Evolutionary conservation across 2,797 vertebrate genomes (phyloP), one percentile per base, ranked within the genome.

Genomic region (Silurus lanzhouensis): DNA sequence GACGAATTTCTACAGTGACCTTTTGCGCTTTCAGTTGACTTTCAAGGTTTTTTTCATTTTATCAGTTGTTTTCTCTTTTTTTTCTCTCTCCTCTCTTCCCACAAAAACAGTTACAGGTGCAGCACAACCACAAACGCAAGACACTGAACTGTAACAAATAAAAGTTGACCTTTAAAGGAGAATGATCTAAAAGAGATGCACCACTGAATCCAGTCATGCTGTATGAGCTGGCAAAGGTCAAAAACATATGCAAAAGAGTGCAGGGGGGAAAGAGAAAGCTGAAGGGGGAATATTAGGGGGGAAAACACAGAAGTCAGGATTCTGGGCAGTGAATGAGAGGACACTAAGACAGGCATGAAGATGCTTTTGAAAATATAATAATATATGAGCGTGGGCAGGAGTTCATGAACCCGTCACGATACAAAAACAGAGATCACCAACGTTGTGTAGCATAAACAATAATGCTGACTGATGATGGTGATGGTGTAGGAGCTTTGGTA

Each of bases 151-250:
- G 58, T 20, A 63, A 58, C 74, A 81, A 86, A 84, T n/a, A 79
- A 74, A 48, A 44, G 44, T 38, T 63, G 55, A 87, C 86, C 86
- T 87, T 84, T 89, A 80, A 75, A 25, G 19, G 79, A 52, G 55
- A 31, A 52, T 19, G 64, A 55, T 13, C 25, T 17, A 63, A 74
- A 80, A 70, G 31, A 89, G 80, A 85, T 63, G 64, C 70, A 87
- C 79, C 71, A 44, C 48, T 52, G 52, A 85, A 57, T 81, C 70
- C 63, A 78, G 9, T 48, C 64, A 85, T 9, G 46, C 44, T 74
- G 58, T 80, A 87, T 10, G 31, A 63, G 68, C 52, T 52, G 31
- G 31, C 20, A 72, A 64, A 85, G 83, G 76, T 83, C 58, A 52
- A 22, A 48, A 31, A 80, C 58, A 61, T 38, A 38, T 63, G 84